Evolutionary conservation across 2,888 invertebrate genomes (phyloP), one percentile per base, ranked within the genome.

Genomic region (Unio pictorum): DNA sequence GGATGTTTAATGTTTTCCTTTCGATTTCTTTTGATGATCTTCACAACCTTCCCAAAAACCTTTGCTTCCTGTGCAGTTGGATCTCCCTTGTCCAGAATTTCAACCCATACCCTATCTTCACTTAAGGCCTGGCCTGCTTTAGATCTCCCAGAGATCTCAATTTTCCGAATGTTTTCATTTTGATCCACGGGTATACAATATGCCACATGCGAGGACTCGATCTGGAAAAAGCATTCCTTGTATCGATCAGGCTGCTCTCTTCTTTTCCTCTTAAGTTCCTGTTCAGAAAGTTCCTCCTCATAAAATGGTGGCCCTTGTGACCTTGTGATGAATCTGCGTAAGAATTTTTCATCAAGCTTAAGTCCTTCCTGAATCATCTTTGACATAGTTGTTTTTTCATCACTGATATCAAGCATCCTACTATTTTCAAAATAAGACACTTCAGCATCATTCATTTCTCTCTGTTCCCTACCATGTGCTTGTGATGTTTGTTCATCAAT

Each of bases 41-140:
- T 70, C 15, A 70, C 20, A 11, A 73, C 66, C 23, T 59, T 61
- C 11, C 73, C 73, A 55, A 61, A 68, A 34, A 65, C 6, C 26
- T 70, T 69, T 17, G 62, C 67, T 30, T 65, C 64, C 26, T 67
- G 20, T 45, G 45, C 15, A 15, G 3, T 45, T 7, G 69, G 64
- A 17, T 73, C 57, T n/a, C 68, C 61, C 55, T 58, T 54, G 28
- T 69, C 71, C 2, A 79, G 59, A 15, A 82, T 63, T 72, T 81
- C 72, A 3, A 82, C 82, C 5, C 79, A 72, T 26, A 81, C 82
- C 66, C 73, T 72, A 64, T 82, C 82, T 45, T 76, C 78, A 57
- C 68, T 76, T 61, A 77, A 82, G 17, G 70, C 71, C 59, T 76
- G 73, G 45, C 80, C 80, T 62, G 76, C 74, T 67, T 79, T 80